Evolutionary conservation across 2,797 vertebrate species (phyloP).

Genomic region (Rhodeus uyekii): DNA sequence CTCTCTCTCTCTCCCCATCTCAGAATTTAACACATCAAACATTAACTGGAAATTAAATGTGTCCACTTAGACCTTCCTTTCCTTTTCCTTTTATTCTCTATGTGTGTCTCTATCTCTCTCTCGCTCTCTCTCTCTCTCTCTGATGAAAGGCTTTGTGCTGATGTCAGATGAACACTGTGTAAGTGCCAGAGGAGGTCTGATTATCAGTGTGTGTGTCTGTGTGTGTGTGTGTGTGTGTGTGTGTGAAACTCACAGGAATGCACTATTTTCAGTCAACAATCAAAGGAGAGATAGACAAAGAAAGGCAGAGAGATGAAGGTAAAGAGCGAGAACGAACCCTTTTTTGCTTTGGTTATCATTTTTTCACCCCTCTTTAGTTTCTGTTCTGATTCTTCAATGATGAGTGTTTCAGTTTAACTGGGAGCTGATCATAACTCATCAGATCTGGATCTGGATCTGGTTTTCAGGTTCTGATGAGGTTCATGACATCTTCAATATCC

Average conservation of each 20-base stretch:
- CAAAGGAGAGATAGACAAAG: neutral
- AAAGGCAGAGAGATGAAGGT: neutral
- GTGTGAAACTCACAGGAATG: neutral
- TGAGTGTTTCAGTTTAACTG: too few relatives aligned
- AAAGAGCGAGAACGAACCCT: too few relatives aligned
- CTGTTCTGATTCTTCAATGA: too few relatives aligned
- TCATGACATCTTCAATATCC: too few relatives aligned
- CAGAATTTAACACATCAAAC: constrained; percentile 24
- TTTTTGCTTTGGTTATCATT: too few relatives aligned
- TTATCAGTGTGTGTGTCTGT: constrained; percentile 3
- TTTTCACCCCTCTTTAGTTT: too few relatives aligned
- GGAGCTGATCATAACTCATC: too few relatives aligned
- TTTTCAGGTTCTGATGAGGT: too few relatives aligned
- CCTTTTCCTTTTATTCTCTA: neutral
- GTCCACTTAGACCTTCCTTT: constrained; percentile 17
- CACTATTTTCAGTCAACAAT: neutral
- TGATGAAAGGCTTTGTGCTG: constrained; percentile 48
- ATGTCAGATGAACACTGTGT: constrained; percentile 44
- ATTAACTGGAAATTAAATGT: constrained; percentile 17
- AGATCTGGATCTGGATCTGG: too few relatives aligned
- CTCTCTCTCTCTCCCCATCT: neutral
- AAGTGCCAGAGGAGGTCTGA: constrained; percentile 2
- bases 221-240: constrained; percentile 22
- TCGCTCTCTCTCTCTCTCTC: constrained; percentile 38
- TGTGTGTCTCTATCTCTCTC: constrained; percentile 2